These are phyloP conservation scores for Pangasius sanitwongsei DNA, from an alignment of 2,797 vertebrate species.

Conservation along the genomic window DNA sequence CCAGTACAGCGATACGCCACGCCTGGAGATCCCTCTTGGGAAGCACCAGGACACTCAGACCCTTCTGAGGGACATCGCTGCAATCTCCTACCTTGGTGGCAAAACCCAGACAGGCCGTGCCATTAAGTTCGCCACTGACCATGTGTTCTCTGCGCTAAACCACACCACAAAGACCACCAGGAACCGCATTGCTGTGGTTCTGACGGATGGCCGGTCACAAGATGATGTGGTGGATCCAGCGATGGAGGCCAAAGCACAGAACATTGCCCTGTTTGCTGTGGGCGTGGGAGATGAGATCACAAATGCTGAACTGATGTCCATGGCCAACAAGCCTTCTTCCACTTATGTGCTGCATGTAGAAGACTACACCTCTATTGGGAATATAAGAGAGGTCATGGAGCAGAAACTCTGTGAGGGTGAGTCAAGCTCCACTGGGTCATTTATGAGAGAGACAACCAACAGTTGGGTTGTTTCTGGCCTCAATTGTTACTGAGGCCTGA, in stretches of 20 bases:
- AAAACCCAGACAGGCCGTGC: constrained; percentile 70
- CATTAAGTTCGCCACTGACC: constrained; percentile 69
- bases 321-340: constrained; percentile 68
- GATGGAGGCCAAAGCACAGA: constrained; percentile 64
- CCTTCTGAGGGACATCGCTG: constrained; percentile 62
- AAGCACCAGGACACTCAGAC: constrained; percentile 62
- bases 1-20: constrained; percentile 71
- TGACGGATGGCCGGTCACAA: constrained; percentile 71
- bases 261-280: constrained; percentile 69
- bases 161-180: constrained; percentile 55
- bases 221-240: constrained; percentile 70
- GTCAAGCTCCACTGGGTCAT: constrained; percentile 18
- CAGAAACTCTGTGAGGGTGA: constrained; percentile 73
- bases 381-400: constrained; percentile 69
- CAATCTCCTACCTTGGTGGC: constrained; percentile 66
- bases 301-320: constrained; percentile 65
- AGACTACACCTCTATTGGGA: constrained; percentile 68
- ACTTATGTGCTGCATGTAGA: constrained; percentile 71
- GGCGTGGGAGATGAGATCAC: constrained; percentile 70
- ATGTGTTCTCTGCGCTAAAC: constrained; percentile 64
- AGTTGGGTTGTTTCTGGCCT: constrained; percentile 9
- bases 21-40: constrained; percentile 69
- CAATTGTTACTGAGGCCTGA: constrained; percentile 9
- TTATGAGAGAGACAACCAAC: neutral
- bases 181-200: constrained; percentile 68